Conservation (phyloP, 1,140 invertebrate genomes). For the Drosophila bifasciata region DNA sequence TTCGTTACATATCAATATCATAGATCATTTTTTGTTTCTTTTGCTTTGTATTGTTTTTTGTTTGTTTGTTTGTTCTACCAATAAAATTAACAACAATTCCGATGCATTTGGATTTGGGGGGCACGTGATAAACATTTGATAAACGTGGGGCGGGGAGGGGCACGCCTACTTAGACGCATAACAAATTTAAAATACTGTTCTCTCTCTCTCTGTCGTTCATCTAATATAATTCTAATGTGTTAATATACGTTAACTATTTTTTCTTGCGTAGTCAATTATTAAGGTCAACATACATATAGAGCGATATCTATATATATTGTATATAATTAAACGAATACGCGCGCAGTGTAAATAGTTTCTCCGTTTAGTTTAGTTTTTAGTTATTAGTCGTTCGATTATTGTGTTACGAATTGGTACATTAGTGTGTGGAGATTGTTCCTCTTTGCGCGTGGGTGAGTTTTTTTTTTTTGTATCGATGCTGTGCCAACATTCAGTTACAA, state of each 20-base stretch:
- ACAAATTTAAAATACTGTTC: constrained; percentile 72
- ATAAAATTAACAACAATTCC: constrained; percentile 78
- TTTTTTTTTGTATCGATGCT: constrained; percentile 42
- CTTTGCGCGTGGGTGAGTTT: constrained; percentile 47
- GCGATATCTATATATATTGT: constrained; percentile 7
- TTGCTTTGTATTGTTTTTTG: constrained; percentile 1
- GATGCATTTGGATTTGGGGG: constrained; percentile 60
- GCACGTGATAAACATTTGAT: constrained; percentile 64
- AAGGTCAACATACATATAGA: constrained; percentile 64
- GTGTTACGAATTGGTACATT: constrained; percentile 57
- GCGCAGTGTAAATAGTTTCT: constrained; percentile 46
- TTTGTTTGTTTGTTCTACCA: constrained; percentile 50
- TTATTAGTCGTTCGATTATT: constrained; percentile 59
- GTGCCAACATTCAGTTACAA: constrained; percentile 40
- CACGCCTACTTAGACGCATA: constrained; percentile 54
- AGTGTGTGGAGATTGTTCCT: constrained; percentile 56
- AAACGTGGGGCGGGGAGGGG: constrained; percentile 57
- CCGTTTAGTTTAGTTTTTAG: constrained; percentile 22
- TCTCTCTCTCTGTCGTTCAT: constrained; percentile 12
- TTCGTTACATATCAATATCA: constrained; percentile 59
- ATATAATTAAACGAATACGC: constrained; percentile 17
- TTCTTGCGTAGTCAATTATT: constrained; percentile 54
- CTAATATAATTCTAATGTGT: constrained; percentile 38
- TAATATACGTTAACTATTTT: constrained; percentile 59
- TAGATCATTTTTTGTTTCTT: constrained; percentile 39